Evolutionary conservation across 2,888 invertebrate species (phyloP), one percentile per base, ranked within the genome.

Genomic region (Ophion ventricosus): DNA sequence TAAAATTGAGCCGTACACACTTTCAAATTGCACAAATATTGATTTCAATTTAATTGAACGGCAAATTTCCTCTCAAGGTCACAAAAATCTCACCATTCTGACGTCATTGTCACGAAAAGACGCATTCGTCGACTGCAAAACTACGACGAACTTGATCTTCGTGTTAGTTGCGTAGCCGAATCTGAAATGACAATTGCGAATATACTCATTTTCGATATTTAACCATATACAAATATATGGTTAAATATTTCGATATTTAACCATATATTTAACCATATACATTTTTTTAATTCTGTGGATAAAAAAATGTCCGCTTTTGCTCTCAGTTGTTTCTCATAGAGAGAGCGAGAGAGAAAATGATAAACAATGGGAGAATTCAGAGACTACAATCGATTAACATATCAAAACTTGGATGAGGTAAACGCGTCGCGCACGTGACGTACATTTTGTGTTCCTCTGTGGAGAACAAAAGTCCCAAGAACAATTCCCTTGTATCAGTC

Each of bases 91-190:
- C 94, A 98, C 98, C 90, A 97, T 97, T 94, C 98, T 95, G 14
- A 99, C 98, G 95, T 99, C 99, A 91, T 98, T 98, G 93, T 99
- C 99, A 85, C 99, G 94, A 64, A 98, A 94, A 20, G 97, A 96
- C 84, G 97, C 96, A 91, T 98, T 98, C 25, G 97, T 96, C 0
- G 98, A 97, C 93, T 98, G 98, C 1, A 98, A 96, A 49, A 99
- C 97, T 82, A 99, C 96, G 8, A 99, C 97, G 91, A 99, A 96
- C 93, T 99, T 99, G 10, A 99, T 97, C 94, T 97, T 97, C 0
- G 99, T 99, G 91, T 99, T 99, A n/a, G 99, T 99, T 10, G 98
- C 98, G 94, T 98, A 99, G 0, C 99, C 99, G 94, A 97, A 98
- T 89, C 97, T 98, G 88, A 73, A 94, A 88, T 81, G 59, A 43